These are phyloP conservation scores for Ctenodactylus gundi DNA, from an alignment of 2,113 vertebrate genomes.

Conservation along the genomic window DNA sequence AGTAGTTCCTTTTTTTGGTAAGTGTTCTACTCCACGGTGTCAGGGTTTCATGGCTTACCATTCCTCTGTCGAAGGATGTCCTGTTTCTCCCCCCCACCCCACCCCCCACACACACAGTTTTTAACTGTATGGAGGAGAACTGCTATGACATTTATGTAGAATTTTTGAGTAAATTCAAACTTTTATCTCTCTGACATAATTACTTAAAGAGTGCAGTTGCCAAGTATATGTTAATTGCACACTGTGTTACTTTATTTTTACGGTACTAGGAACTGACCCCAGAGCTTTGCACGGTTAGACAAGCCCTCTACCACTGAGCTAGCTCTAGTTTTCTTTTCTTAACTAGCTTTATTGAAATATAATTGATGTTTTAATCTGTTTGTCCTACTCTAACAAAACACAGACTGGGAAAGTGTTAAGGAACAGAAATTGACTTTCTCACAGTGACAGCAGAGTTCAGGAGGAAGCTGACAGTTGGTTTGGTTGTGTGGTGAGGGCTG, in stretches of 20 bases:
- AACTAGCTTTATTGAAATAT: background rate
- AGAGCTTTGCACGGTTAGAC: background rate
- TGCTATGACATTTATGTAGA: background rate
- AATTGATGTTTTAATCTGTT: background rate
- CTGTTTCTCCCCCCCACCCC: too few relatives aligned
- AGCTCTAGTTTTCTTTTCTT: background rate
- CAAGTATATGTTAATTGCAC: background rate
- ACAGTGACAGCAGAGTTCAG: background rate
- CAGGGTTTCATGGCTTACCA: background rate
- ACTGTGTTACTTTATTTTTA: background rate
- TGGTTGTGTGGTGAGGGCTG: background rate
- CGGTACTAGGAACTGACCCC: background rate
- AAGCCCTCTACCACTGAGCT: background rate
- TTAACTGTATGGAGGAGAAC: background rate
- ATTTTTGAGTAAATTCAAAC: conserved; percentile 12
- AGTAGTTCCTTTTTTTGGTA: conserved; percentile 26
- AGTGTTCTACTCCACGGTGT: background rate
- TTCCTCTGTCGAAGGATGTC: background rate
- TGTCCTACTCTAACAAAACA: background rate
- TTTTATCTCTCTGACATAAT: conserved; percentile 15
- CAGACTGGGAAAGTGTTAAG: background rate
- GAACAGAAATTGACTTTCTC: background rate
- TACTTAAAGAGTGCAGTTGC: background rate
- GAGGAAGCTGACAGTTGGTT: background rate
- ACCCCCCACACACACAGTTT: too few relatives aligned